Evolutionary conservation across 92 coral and sea anemone species (phyloP), one percentile per base, ranked within the genome.

Genomic region (Nematostella vectensis): DNA sequence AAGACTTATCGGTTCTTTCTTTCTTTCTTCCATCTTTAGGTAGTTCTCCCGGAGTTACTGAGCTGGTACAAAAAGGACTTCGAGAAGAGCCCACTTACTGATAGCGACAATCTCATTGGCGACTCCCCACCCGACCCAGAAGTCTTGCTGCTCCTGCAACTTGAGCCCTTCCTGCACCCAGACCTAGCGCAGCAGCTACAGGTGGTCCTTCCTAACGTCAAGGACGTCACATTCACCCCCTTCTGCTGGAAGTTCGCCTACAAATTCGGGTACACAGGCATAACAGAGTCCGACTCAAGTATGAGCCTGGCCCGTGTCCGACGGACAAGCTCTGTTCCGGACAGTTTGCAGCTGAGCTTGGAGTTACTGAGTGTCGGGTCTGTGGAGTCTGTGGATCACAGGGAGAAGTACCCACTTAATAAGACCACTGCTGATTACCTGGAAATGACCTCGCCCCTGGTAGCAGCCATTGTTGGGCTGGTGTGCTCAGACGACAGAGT

Each of bases 191-290:
- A 54, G 11, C 60, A 63, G 48, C 75, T 93, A 0, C 88, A 75
- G 18, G 53, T 57, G 39, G 67, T 76, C 62, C 74, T 85, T 4
- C 68, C 95, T n/a, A 52, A 59, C 40, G 45, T 85, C 56, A 71
- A 66, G 17, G 82, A 67, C 29, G 75, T 93, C 39, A 55, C 75
- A 0, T 93, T 82, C 30, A 56, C 72, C 0, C 93, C 99, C 1
- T 88, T 71, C 59, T 82, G 85, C 57, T 93, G 99, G 99, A 67
- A 40, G 20, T 79, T 93, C 57, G 96, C 96, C 1, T 93, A 82
- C 75, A 65, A 54, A 48, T 93, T 93, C 57, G 95, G 80, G 37
- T 27, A 63, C 17, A 47, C 72, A 11, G 17, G 62, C 22, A 61
- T 75, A 21, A 86, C 80, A 39, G 68, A 62, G 21, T 80, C 88